Conservation (phyloP, 2,113 vertebrate genomes). For the Gambusia affinis region DNA sequence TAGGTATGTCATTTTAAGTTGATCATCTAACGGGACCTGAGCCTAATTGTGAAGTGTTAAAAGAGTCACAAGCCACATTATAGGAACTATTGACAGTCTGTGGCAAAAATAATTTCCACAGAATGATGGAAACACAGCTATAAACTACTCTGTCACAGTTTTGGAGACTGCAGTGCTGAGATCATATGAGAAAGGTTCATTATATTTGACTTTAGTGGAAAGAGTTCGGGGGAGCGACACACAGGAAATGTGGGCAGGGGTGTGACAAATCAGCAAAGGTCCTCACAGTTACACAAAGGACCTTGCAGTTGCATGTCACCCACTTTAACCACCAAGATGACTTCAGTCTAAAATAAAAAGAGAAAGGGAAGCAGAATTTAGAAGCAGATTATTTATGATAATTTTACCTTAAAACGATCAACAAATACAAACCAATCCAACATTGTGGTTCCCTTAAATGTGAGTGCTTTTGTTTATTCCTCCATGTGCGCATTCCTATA, state of each 20-base stretch:
- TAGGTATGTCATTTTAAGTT: not conserved
- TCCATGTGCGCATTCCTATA: conserved; percentile 50
- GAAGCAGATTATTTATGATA: not conserved
- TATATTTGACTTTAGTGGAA: not conserved
- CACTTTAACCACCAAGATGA: not conserved
- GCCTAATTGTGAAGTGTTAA: not conserved
- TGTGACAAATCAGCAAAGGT: conserved; percentile 2
- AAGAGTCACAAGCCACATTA: not conserved
- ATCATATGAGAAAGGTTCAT: not conserved
- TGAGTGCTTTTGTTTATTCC: not conserved
- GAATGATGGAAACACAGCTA: not conserved
- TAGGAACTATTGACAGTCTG: not conserved
- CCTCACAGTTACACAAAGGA: not conserved
- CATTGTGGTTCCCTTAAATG: not conserved
- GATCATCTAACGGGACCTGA: not conserved
- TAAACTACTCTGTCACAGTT: not conserved
- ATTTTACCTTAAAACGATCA: not conserved
- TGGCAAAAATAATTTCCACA: not conserved
- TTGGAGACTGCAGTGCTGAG: not conserved
- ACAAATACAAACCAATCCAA: not conserved
- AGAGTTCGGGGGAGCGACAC: not conserved
- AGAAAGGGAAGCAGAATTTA: too few relatives aligned
- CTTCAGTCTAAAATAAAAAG: not conserved
- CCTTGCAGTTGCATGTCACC: not conserved
- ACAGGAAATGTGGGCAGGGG: conserved; percentile 34